Evolutionary conservation across 2,113 vertebrate species (phyloP).

Genomic region (Dascyllus trimaculatus): DNA sequence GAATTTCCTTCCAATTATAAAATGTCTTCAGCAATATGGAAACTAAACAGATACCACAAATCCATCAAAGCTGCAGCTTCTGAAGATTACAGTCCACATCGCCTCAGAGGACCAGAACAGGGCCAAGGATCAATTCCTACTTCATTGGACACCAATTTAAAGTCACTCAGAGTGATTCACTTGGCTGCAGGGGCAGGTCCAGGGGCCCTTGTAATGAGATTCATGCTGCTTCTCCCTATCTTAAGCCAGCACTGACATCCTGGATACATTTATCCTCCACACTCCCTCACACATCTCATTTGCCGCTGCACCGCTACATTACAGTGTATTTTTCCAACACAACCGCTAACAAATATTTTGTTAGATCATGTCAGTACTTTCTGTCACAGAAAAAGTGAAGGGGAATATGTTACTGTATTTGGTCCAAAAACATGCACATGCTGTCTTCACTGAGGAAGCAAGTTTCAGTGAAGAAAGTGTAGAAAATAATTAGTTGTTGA

Average conservation of each 20-base stretch:
- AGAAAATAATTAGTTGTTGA: conserved; percentile 30
- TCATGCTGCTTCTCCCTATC: conserved; percentile 77
- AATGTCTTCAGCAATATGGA: conserved; percentile 35
- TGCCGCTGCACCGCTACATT: conserved; percentile 22
- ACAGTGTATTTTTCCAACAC: conserved; percentile 10
- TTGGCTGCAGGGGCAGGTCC: conserved; percentile 78
- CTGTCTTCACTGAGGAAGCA: not conserved
- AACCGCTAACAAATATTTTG: conserved; percentile 25
- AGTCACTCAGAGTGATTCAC: conserved; percentile 81
- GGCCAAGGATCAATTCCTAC: conserved; percentile 82
- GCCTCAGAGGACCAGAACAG: conserved; percentile 75
- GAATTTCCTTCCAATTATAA: conserved; percentile 40
- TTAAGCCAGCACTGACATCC: conserved; percentile 76
- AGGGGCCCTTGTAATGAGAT: conserved; percentile 81
- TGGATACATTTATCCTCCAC: conserved; percentile 71
- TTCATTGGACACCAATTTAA: conserved; percentile 83
- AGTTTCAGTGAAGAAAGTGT: not conserved
- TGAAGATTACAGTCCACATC: conserved; percentile 61
- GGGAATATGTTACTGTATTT: not conserved
- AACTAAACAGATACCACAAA: conserved; percentile 54
- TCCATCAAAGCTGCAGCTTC: conserved; percentile 61
- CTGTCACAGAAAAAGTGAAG: not conserved
- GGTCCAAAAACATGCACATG: not conserved
- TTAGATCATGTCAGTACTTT: conserved; percentile 7
- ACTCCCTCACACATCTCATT: conserved; percentile 64